A percentile compares a stretch with the other conserved stretches of the same genome.
Conservation (phyloP, 1,140 invertebrate genomes). For the Polypedilum pembai region DNA sequence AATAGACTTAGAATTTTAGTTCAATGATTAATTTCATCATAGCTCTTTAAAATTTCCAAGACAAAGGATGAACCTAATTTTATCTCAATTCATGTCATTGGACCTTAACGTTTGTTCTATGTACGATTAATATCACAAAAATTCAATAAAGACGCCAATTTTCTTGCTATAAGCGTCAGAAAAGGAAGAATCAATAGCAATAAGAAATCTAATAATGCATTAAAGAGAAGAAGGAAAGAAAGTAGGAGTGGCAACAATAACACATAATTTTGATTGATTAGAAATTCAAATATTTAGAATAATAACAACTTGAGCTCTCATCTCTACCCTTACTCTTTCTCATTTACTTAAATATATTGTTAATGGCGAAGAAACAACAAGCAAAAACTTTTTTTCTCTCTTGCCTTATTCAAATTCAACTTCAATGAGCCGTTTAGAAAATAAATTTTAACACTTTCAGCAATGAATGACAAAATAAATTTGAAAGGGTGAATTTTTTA, state of each 20-base stretch:
- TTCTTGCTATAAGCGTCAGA: no score
- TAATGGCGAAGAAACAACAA: background rate
- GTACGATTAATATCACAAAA: no score
- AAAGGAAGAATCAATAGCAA: no score
- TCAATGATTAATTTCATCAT: no score
- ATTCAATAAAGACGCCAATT: no score
- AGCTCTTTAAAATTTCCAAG: no score
- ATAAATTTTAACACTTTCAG: background rate
- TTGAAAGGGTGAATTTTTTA: background rate
- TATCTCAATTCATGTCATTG: no score
- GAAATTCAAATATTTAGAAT: conserved; percentile 24
- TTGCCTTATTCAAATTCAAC: background rate
- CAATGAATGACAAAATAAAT: background rate
- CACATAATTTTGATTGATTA: conserved; percentile 28
- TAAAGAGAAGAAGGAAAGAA: background rate
- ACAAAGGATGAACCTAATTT: no score
- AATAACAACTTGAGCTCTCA: background rate
- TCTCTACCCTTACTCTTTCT: background rate
- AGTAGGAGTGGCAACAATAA: background rate
- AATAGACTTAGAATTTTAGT: no score
- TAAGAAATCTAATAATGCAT: background rate
- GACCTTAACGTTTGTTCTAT: no score
- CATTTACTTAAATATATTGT: background rate
- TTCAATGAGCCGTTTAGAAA: background rate
- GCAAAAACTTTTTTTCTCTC: background rate